Evolutionary conservation across 2,797 vertebrate genomes (phyloP), one percentile per base, ranked within the genome.

Genomic region (Lacerta viridis): DNA sequence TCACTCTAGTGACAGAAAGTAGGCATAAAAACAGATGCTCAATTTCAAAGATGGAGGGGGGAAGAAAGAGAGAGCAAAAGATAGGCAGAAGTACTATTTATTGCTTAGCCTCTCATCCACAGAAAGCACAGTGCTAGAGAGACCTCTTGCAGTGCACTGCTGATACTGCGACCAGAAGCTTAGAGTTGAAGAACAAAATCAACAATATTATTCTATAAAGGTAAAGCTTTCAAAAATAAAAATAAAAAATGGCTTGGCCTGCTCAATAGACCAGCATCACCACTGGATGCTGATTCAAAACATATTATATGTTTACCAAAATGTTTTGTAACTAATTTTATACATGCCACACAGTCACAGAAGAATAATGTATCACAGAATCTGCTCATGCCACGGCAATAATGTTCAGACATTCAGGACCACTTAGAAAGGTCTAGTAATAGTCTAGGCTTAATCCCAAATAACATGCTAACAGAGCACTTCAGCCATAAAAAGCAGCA

Each of bases 111-210:
- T 25, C 0, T 43, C 17, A 0, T 0, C 1, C 0, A 0, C 10
- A 50, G 9, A 9, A 90, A 90, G 64, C 0, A 0, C 10, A 8
- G 92, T 90, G 87, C 90, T 94, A 91, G 91, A 92, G 93, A 88
- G 95, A 94, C 95, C 94, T 90, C 95, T 95, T 86, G 91, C 91
- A 93, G 95, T 55, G 4, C 87, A 10, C 1, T 0, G 27, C 77
- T 1, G 92, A 75, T n/a, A 94, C 89, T 95, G 89, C 95, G 95
- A 11, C n/a, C 83, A 0, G 0, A 1, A 83, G 39, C 1, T 0
- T 1, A 46, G 69, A 1, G 46, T 5, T 46, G 7, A 82, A 10
- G 13, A 59, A 7, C 25, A 20, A 23, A 66, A 82, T 27, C 72
- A 71, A 20, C 7, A 64, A 50, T 2, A 4, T 7, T 41, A 15